Base-by-base conservation (phyloP, 2,888 invertebrate genomes). In the Dastarcus helophoroides region DNA sequence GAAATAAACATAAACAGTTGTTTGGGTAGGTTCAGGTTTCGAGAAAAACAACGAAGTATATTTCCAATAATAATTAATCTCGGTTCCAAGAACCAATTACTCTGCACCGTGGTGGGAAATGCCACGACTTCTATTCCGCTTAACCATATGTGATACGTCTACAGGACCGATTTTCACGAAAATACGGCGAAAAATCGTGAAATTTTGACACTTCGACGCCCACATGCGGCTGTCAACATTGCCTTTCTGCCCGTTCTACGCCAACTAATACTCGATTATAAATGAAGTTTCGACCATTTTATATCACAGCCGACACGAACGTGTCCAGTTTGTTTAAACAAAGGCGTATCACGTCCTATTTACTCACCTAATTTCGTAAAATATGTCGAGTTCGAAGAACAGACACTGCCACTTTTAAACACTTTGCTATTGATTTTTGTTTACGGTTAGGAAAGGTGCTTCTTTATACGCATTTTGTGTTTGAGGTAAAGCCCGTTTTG, bases 381-480 rank as follows among this genome's bases (percentile, higher is more conserved):
- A 50, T 50, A 46, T 40, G 39, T 46, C 42, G 46, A 48, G 46
- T 36, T 42, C 40, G 45, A 50, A 46, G 42, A 42, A 47, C 19
- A 38, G 36, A 36, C 46, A 50, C 48, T 46, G 43, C 51, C 44
- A 52, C 51, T 50, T 42, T 45, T 46, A 53, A 54, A 55, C 57
- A 57, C 58, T 58, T 58, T 48, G 57, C 56, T 57, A 57, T 58
- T 51, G 56, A 57, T 58, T 58, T 55, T 53, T 50, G 47, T 51
- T 50, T 50, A 48, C 34, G n/a, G n/a, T 36, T 29, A 17, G 24
- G 13, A 26, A 14, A 22, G 27, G 9, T 13, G 30, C 10, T 13
- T 26, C 6, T 14, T 14, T 6, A 6, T 26, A 14, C 26, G 26
- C 26, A 26, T 19, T 7, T 19, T 19, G 26, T 12, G 12, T 13